Evolutionary conservation across 2,113 vertebrate genomes (phyloP), one percentile per base, ranked within the genome.

Genomic region (Channa maculata): DNA sequence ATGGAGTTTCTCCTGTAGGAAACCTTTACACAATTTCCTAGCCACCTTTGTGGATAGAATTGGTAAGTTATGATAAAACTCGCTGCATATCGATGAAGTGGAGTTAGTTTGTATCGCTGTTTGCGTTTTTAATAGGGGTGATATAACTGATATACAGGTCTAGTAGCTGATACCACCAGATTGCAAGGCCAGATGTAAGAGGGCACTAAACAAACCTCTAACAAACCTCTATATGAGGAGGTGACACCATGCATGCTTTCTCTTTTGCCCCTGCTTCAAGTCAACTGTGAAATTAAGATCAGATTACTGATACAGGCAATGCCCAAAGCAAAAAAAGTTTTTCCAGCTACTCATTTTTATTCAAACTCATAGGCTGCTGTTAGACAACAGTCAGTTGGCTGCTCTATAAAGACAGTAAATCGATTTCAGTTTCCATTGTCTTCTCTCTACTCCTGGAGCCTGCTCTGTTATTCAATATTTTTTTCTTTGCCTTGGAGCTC

Each of bases 281-380:
- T 87, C 86, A 91, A 81, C 86, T 93, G 92, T 91, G 89, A 93
- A 93, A 94, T 93, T 91, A 91, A 83, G 88, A 91, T 86, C 82
- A 79, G 65, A 85, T 88, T 83, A 84, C 82, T 69, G 86, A 87
- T 84, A 84, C 67, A 75, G 67, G 78, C 68, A 53, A 79, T 65
- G 71, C 83, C 79, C 64, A 36, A 66, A 80, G 70, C 71, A 77
- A 83, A 75, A 78, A 80, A 84, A 70, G 52, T 71, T 82, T 86
- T 77, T 82, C 74, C 12, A 24, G 24, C 24, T 24, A 24, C 24
- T 24, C 62, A 75, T 87, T 82, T 83, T 85, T 82, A 84, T 87
- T 89, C 53, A 63, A 84, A 91, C 73, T 80, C 89, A 54, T 37
- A 78, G 68, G 46, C 80, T 87, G 78, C 61, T 86, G 79, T 78